Percentiles rank a stretch among this genome's conserved stretches.
phyloP scores from a whole-genome alignment of 2,797 vertebrate species.

The Sebastes nivosus region DNA sequence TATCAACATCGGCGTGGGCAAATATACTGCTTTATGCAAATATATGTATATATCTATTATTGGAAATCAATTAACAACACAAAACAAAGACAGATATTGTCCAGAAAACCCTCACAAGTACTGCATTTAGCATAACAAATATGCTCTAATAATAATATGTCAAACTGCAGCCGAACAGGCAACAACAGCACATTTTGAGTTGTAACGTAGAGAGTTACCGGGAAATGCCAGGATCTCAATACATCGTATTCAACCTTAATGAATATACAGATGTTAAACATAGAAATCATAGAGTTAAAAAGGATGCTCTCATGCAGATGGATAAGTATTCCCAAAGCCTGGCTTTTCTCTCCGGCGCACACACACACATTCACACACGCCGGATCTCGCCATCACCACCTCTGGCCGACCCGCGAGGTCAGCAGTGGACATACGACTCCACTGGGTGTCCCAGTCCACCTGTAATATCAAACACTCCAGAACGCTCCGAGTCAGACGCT shows the following conservation, averaged over 20 bases:
- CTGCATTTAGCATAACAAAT: no score
- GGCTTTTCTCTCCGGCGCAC: not conserved
- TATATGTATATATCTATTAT: no score
- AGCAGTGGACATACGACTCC: constrained; percentile 59
- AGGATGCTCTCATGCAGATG: constrained; percentile 40
- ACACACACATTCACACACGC: not conserved
- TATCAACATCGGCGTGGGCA: no score
- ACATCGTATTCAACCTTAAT: not conserved
- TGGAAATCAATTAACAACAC: no score
- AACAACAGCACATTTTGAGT: not conserved
- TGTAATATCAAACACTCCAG: constrained; percentile 62
- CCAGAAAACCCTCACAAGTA: no score
- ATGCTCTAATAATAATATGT: no score
- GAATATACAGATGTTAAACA: not conserved
- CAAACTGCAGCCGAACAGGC: no score
- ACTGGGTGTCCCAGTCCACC: constrained; percentile 57
- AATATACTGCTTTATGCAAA: no score
- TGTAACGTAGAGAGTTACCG: not conserved
- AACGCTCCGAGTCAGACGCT: constrained; percentile 13
- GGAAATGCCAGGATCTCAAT: not conserved
- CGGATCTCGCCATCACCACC: constrained; percentile 42
- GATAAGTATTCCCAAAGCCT: constrained; percentile 32
- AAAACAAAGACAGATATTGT: no score
- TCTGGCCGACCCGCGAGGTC: constrained; percentile 46
- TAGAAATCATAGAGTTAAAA: not conserved